Conservation (phyloP, 1,140 invertebrate genomes). For the Trichogramma pretiosum region DNA sequence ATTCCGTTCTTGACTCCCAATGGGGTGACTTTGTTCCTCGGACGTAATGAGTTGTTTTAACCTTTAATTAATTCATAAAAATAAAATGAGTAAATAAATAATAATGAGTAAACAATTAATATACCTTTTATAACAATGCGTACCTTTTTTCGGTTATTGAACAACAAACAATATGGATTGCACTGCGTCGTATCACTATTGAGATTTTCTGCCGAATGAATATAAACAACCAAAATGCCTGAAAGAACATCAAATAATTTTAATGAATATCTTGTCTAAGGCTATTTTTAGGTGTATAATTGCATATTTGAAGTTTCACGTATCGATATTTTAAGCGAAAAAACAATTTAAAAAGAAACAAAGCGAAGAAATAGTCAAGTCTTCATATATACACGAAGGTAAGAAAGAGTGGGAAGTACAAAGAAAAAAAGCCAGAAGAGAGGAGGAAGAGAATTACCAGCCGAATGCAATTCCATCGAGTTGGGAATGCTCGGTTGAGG, state of each 20-base stretch:
- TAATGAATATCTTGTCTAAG: not conserved
- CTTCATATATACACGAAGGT: too few relatives aligned
- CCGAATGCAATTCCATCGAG: constrained; percentile 22
- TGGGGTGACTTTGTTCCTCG: constrained; percentile 41
- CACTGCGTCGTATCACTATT: constrained; percentile 42
- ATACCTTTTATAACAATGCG: constrained; percentile 12
- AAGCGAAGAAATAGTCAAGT: not conserved
- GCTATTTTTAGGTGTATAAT: too few relatives aligned
- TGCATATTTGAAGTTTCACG: too few relatives aligned
- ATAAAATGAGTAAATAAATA: constrained; percentile 4
- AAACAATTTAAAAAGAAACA: constrained; percentile 1
- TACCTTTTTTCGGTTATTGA: constrained; percentile 50
- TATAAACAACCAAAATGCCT: constrained; percentile 49
- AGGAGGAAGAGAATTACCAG: constrained; percentile 21
- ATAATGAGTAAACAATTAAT: constrained; percentile 3
- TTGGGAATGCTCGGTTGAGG: constrained; percentile 26
- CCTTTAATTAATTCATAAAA: constrained; percentile 38
- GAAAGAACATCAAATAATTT: constrained; percentile 21
- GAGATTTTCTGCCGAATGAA: constrained; percentile 48
- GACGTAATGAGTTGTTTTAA: constrained; percentile 50
- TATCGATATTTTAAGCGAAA: not conserved
- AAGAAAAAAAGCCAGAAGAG: not conserved
- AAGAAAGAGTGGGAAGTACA: not conserved
- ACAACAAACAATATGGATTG: constrained; percentile 51
- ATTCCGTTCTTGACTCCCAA: constrained; percentile 49